phyloP scores from a whole-genome alignment of 2,888 invertebrate genomes.

The Himalopsyche japonica region DNA sequence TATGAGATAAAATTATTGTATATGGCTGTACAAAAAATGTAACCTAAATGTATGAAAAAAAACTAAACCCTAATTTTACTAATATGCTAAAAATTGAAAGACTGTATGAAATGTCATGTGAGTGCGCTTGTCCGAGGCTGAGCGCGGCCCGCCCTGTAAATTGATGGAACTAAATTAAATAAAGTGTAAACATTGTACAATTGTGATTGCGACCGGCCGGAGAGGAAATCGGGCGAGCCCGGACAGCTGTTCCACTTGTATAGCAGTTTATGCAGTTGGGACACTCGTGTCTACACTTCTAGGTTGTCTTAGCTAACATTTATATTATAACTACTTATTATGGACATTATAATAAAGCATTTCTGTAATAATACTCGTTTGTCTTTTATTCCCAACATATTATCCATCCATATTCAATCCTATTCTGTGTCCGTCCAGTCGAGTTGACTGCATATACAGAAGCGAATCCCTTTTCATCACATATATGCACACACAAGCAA shows the following conservation, averaged over 20 bases:
- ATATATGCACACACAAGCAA: too few species aligned
- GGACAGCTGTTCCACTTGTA: slow-evolving; percentile 35
- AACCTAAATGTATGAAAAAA: slow-evolving; percentile 40
- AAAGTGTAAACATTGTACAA: slow-evolving; percentile 29
- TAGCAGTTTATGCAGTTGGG: slow-evolving; percentile 39
- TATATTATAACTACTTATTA: slow-evolving; percentile 66
- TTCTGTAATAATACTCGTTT: slow-evolving; percentile 62
- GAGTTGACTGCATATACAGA: too few species aligned
- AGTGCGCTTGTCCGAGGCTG: slow-evolving; percentile 43
- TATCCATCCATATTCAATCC: too few species aligned
- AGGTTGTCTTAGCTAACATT: slow-evolving; percentile 62
- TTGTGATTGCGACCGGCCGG: slow-evolving; percentile 9
- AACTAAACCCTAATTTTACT: slow-evolving; percentile 38
- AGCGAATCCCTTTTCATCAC: too few species aligned
- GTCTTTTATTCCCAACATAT: slow-evolving; percentile 2
- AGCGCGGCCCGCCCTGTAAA: slow-evolving; percentile 10
- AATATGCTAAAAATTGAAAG: slow-evolving; percentile 56
- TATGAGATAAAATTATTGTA: slow-evolving; percentile 60
- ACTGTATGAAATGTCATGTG: slow-evolving; percentile 56
- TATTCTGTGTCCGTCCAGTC: slow-evolving; percentile 41
- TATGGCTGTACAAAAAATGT: slow-evolving; percentile 61
- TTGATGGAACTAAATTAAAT: slow-evolving; percentile 18
- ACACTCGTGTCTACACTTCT: slow-evolving; percentile 47
- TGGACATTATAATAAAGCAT: slow-evolving; percentile 64
- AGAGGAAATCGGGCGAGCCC: slow-evolving; percentile 6